These are phyloP conservation scores for Eupithecia tripunctaria DNA, from an alignment of 2,888 invertebrate species.

Conservation along the genomic window DNA sequence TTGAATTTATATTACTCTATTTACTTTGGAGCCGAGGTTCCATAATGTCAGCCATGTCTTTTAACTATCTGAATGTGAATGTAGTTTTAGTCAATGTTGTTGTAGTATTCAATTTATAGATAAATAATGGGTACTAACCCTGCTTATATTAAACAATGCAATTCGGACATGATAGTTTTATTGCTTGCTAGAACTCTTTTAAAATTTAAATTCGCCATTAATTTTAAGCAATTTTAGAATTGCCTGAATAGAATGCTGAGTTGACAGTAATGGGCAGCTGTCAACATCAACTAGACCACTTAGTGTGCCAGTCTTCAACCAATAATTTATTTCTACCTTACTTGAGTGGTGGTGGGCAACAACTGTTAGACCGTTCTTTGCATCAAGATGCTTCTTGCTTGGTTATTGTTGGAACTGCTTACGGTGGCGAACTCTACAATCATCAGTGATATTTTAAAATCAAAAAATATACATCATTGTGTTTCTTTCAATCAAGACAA, in stretches of 20 bases:
- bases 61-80: constrained; percentile 12
- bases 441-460: constrained; percentile 61
- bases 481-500: constrained; percentile 49
- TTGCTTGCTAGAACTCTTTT: neutral
- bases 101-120: constrained; percentile 30
- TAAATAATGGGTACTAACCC: constrained; percentile 33
- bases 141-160: constrained; percentile 40
- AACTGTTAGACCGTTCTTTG: neutral
- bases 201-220: neutral
- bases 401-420: constrained; percentile 30
- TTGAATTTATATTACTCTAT: constrained; percentile 47
- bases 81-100: constrained; percentile 18
- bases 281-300: neutral
- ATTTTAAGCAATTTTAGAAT: neutral
- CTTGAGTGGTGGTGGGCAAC: constrained; percentile 1
- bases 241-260: neutral
- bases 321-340: neutral
- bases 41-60: neutral
- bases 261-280: constrained; percentile 26
- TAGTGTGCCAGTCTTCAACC: neutral
- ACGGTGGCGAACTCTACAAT: constrained; percentile 29
- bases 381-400: constrained; percentile 29
- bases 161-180: constrained; percentile 9
- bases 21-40: constrained; percentile 17
- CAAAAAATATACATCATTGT: constrained; percentile 61